Base-by-base conservation (phyloP, 2,797 vertebrate genomes). In the Spheniscus humboldti region DNA sequence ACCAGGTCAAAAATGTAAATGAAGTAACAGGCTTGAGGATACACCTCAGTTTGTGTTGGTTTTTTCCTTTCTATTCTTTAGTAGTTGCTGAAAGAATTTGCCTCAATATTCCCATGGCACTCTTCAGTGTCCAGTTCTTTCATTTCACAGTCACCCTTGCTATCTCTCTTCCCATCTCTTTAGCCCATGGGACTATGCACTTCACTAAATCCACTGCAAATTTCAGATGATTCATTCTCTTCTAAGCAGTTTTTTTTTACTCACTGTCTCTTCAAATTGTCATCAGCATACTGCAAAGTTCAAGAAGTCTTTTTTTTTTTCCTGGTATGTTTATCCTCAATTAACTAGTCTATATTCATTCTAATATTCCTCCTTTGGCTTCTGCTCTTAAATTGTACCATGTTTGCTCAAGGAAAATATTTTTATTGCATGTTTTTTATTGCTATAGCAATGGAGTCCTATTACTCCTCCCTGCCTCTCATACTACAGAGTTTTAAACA, bases 121-220 rank as follows among this genome's bases (percentile, higher is more conserved):
- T 76, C 37, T 74, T 93, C 50, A n/a, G 43, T 87, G 84, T 95
- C 93, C 72, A n/a, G 24, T 47, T 85, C 66, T 87, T 95, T 88
- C 45, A 77, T 91, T 96, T 85, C 79, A 64, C 66, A 62, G 57
- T 82, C 90, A 91, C 41, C 86, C 41, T 94, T 74, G 27, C 64
- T 86, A 8, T 79, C 71, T 94, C 75, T 94, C n/a, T 80, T 94
- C 62, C 57, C 73, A 55, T 95, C 60, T 74, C 57, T 75, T 62
- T 60, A 90, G 81, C 94, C 64, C 72, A 33, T 77, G 96, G 81
- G 87, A 92, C 75, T 71, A 6, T 53, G 53, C 69, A 62, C 62
- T 86, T 94, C 62, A 52, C 45, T 83, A 86, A 94, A 91, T 74
- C 64, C 82, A 68, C 69, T 88, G 78, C 23, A 83, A 94, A 94